Conservation (phyloP, 2,888 invertebrate species). For the Orthosia cruda region DNA sequence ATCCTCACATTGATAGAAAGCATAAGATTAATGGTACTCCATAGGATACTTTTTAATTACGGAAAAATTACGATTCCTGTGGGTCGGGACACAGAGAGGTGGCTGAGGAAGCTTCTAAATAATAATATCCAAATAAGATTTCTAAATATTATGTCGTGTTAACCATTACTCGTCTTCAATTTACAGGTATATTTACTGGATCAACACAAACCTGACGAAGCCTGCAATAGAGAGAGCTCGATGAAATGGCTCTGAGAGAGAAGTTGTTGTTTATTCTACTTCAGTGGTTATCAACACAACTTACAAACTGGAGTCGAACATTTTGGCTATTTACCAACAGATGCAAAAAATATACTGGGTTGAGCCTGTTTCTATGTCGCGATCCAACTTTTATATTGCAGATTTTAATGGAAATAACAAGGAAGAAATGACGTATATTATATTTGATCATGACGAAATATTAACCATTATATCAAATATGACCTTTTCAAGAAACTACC, state of each 20-base stretch:
- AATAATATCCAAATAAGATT: too few relatives aligned
- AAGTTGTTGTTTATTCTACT: conserved; percentile 89
- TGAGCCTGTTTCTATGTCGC: not conserved
- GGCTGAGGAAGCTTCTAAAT: too few relatives aligned
- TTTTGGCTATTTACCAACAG: conserved; percentile 7
- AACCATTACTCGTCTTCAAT: conserved; percentile 6
- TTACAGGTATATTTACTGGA: conserved; percentile 96
- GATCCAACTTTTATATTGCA: not conserved
- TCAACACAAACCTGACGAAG: conserved; percentile 93
- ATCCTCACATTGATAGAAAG: too few relatives aligned
- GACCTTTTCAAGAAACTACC: conserved; percentile 68
- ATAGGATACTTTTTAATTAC: too few relatives aligned
- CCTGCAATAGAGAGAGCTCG: conserved; percentile 95
- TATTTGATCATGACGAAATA: too few relatives aligned
- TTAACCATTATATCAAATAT: not conserved
- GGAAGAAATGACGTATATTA: accelerated
- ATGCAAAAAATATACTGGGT: conserved; percentile 4
- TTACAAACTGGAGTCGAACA: conserved; percentile 91
- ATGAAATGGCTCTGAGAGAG: conserved; percentile 93
- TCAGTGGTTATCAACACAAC: conserved; percentile 86
- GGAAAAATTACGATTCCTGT: too few relatives aligned
- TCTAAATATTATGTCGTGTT: too few relatives aligned
- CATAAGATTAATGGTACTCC: too few relatives aligned
- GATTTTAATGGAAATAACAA: conserved; percentile 10
- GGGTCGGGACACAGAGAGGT: too few relatives aligned